Evolutionary conservation across 2,888 invertebrate species (phyloP).

Genomic region (Dimorphilus gyrociliatus): DNA sequence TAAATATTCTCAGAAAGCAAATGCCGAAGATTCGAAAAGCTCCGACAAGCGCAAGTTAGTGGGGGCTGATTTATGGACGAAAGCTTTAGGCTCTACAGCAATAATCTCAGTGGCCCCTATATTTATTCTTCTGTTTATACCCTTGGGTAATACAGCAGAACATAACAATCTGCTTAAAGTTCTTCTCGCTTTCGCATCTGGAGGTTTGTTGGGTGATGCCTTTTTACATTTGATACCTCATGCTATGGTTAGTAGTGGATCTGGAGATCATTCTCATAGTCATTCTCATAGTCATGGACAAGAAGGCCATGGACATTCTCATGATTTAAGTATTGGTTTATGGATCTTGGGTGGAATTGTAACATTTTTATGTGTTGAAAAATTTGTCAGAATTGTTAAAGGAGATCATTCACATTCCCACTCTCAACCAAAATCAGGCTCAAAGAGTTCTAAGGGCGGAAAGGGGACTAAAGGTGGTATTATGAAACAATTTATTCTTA

Average conservation of each 20-base stretch:
- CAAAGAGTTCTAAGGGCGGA: neutral
- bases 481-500: no score
- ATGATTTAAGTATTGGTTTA: conserved; percentile 77
- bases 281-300: conserved; percentile 21
- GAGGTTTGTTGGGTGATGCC: conserved; percentile 85
- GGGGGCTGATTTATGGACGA: conserved; percentile 47
- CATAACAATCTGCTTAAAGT: conserved; percentile 74
- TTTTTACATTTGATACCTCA: conserved; percentile 97
- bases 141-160: conserved; percentile 56
- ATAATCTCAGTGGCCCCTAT: conserved; percentile 89
- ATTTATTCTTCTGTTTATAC: conserved; percentile 76
- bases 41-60: conserved; percentile 18
- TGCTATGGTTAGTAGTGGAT: conserved; percentile 48
- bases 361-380: conserved; percentile 80
- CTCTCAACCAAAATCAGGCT: neutral
- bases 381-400: conserved; percentile 55
- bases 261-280: conserved; percentile 21
- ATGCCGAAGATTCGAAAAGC: conserved; percentile 33
- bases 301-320: conserved; percentile 24
- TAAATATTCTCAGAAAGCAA: conserved; percentile 64
- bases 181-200: conserved; percentile 38
- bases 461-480: conserved; percentile 3
- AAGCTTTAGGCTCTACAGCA: conserved; percentile 73
- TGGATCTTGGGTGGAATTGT: conserved; percentile 87
- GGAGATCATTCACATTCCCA: conserved; percentile 47